Evolutionary conservation across 2,113 vertebrate species (phyloP), one percentile per base, ranked within the genome.

Genomic region (Himantopus leucocephalus): DNA sequence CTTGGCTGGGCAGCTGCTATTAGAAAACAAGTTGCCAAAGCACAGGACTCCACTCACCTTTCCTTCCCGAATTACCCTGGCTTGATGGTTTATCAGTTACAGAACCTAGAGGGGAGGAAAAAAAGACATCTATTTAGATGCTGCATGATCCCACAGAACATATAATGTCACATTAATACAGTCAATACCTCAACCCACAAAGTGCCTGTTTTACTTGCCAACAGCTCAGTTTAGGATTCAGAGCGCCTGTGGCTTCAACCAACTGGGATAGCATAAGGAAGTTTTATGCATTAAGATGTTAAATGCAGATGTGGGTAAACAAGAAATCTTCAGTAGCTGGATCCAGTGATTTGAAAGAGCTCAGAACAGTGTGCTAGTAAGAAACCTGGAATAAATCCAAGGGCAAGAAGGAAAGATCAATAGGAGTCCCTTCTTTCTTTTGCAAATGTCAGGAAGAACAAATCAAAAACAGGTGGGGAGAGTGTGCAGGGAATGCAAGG

Each of bases 61-160:
- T 99, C 98, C 98, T 98, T 90, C 99, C 99, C 1, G 99, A 99
- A 97, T 98, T 99, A 93, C 99, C 98, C 88, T 99, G 99, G 97
- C 98, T 99, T 26, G 98, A 98, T 60, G 99, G 99, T 95, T 99
- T 99, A 96, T 99, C 99, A 18, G 99, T 99, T 97, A 99, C 99
- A 94, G 99, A 99, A 98, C 99, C 99, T 99, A 95, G 43, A 91
- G 15, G 43, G 27, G 20, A n/a, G 20, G 35, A 90, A 95, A 94
- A 97, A 88, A 71, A 90, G 19, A 81, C 62, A 95, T 82, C 48
- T 72, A 64, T 82, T 92, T 79, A 94, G 34, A 71, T 47, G 32
- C 21, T 88, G 29, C 35, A 83, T 3, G 0, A 60, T 84, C 34
- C 79, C 45, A 74, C 34, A 64, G 45, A 77, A 45, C 9, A 53